Base-by-base conservation (phyloP, 2,888 invertebrate species). In the Phania funesta region DNA sequence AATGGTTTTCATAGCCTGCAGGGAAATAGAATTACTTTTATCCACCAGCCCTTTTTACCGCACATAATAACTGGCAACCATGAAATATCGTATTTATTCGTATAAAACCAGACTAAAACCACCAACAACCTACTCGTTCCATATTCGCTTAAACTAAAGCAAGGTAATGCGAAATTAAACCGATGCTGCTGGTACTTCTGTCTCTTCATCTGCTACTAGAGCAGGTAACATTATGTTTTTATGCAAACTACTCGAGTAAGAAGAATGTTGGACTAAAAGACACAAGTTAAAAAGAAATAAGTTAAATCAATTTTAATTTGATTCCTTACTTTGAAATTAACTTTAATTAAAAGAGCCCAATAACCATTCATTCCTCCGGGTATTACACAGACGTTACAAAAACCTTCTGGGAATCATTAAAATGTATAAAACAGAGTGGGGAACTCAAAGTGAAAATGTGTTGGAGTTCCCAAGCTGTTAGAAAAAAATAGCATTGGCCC, bases 1-100 rank as follows among this genome's bases (percentile, higher is more conserved):
- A 75, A 80, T 70, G 75, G 56, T 44, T 71, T 50, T 65, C 26
- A 58, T 80, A 75, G 70, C 75, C 80, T 75, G 64, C 26, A 70
- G 71, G 71, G 18, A 58, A 70, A 75, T 68, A 24, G 58, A 70
- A 71, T 75, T 80, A 56, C 32, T 60, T 60, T 68, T 76, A 44
- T 32, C 18, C 35, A n/a, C 29, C 44, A 52, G 18, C 26, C 44
- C 29, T 13, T 5, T 26, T 41, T 7, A 18, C 11, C 13, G 9
- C 20, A 24, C 29, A 52, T 8, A 2, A 41, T 22, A 71, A 29
- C n/a, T 22, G 46, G 8, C 18, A 24, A 74, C 64, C 52, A 16
- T 64, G 64, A 46, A 64, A 64, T 54, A 32, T 26, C 3, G 26
- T 26, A 26, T 26, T 3, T 35, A 8, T n/a, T n/a, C n/a, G n/a